These are phyloP conservation scores for Pandion haliaetus DNA, from an alignment of 2,113 vertebrate species.

Conservation along the genomic window DNA sequence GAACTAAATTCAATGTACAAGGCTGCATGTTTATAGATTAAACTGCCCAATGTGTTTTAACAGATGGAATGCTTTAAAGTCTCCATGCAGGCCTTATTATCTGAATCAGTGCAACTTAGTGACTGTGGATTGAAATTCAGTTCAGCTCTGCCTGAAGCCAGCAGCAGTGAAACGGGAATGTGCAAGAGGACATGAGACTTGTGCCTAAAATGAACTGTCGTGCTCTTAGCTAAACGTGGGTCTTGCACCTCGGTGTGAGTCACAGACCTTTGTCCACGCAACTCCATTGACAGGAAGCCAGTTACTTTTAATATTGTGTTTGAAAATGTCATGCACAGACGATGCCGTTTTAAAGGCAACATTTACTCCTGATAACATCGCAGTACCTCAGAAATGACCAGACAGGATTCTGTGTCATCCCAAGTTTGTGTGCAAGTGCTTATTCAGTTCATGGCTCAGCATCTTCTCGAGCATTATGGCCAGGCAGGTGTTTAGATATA, in stretches of 20 bases:
- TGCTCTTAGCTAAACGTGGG: neutral
- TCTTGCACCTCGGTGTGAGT: neutral
- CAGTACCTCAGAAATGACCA: neutral
- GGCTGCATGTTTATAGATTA: neutral
- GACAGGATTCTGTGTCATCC: neutral
- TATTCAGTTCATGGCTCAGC: neutral
- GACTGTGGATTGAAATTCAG: fast-evolving
- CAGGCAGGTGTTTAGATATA: neutral
- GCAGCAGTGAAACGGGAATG: neutral
- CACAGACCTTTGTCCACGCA: neutral
- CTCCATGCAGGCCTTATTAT: neutral
- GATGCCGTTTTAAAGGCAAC: neutral
- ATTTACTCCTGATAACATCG: neutral
- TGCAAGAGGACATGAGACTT: neutral
- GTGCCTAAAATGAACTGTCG: fast-evolving
- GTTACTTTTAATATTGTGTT: neutral
- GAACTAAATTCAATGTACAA: neutral
- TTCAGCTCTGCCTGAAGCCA: neutral
- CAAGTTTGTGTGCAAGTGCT: neutral
- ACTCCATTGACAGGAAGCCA: neutral
- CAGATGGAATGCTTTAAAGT: neutral
- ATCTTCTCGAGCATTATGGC: neutral
- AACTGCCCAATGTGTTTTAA: neutral
- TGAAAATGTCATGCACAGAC: neutral
- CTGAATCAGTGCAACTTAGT: fast-evolving